Conservation (phyloP, 2,888 invertebrate species). For the Magallana nippona region DNA sequence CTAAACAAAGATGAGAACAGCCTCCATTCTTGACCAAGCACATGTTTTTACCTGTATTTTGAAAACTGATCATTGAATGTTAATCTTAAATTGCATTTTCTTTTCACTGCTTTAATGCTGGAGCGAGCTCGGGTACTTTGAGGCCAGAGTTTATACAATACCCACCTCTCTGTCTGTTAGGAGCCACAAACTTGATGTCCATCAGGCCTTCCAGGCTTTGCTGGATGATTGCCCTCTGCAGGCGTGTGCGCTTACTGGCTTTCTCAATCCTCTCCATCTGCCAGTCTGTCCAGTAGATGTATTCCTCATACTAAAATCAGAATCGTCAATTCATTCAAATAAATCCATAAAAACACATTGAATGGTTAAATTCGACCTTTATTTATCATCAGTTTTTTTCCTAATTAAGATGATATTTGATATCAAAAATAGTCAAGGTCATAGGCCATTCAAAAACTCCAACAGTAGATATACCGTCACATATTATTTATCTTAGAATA, state of each 20-base stretch:
- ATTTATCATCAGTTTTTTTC: too few relatives aligned
- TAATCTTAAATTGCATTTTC: not conserved
- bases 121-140: too few relatives aligned
- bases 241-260: slow-evolving; percentile 88
- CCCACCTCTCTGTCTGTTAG: slow-evolving; percentile 85
- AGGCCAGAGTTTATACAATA: not conserved
- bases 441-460: too few relatives aligned
- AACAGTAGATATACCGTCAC: too few relatives aligned
- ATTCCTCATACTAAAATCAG: slow-evolving; percentile 82
- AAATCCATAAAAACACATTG: too few relatives aligned
- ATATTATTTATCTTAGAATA: too few relatives aligned
- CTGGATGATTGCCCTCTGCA: slow-evolving; percentile 86
- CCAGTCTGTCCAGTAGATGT: slow-evolving; percentile 95
- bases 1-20: slow-evolving; percentile 92
- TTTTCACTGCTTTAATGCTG: too few relatives aligned
- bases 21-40: slow-evolving; percentile 91
- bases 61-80: too few relatives aligned
- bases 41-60: slow-evolving; percentile 84
- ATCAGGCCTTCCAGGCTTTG: slow-evolving; percentile 89
- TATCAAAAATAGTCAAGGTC: not conserved
- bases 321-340: not conserved
- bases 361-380: too few relatives aligned
- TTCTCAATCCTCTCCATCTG: slow-evolving; percentile 89
- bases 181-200: slow-evolving; percentile 90
- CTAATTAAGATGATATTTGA: too few relatives aligned